Conservation (phyloP, 2,113 vertebrate species). For the Amphiprion percula region DNA sequence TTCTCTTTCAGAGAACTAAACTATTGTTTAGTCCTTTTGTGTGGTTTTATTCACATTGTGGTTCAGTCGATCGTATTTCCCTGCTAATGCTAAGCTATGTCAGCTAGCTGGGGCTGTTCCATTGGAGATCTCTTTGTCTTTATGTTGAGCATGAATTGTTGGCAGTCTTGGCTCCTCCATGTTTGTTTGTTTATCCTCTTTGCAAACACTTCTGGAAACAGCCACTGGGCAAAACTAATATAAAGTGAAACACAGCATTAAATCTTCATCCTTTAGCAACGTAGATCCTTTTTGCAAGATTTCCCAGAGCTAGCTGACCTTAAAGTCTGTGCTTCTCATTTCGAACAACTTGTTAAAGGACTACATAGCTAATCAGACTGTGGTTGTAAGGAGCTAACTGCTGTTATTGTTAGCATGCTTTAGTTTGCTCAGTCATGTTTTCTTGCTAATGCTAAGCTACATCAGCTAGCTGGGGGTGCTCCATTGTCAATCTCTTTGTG, state of each 20-base stretch:
- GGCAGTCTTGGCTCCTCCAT: neutral
- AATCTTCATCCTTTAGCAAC: no score
- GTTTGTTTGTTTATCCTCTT: neutral
- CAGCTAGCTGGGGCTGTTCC: neutral
- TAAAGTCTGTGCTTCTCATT: neutral
- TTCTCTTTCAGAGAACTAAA: no score
- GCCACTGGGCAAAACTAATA: neutral
- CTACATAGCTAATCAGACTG: neutral
- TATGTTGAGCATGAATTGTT: neutral
- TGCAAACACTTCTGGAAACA: neutral
- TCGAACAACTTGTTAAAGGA: slow-evolving; percentile 10
- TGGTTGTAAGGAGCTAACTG: neutral
- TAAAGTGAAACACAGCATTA: no score
- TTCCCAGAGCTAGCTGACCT: slow-evolving; percentile 1
- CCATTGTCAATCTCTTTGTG: neutral
- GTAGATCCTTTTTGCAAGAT: no score
- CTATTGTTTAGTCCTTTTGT: no score
- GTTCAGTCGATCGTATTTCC: no score
- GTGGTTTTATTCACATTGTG: no score
- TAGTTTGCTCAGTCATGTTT: neutral
- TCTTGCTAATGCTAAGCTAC: neutral
- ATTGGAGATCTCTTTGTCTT: neutral
- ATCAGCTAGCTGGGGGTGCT: neutral
- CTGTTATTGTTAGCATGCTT: neutral
- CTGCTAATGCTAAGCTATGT: neutral